Evolutionary conservation across 2,797 vertebrate genomes (phyloP), one percentile per base, ranked within the genome.

Genomic region (Ptychobarbus kaznakovi): DNA sequence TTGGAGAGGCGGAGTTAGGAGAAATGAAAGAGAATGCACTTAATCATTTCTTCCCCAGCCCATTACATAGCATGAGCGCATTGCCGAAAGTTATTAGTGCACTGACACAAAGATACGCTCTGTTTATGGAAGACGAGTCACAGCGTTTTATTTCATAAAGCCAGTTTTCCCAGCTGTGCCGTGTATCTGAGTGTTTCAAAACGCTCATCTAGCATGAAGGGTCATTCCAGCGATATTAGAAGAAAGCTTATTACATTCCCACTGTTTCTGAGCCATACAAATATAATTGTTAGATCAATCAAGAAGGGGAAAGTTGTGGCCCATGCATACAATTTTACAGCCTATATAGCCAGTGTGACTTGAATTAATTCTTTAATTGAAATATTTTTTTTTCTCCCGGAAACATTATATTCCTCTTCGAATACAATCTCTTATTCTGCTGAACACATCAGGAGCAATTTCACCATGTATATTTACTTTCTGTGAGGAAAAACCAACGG

Each of bases 71-170:
- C 75, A 73, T 75, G 77, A 81, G 79, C 32, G 22, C 72, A 51
- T 76, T 66, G 46, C 80, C 74, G 42, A 81, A 74, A 74, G 76
- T 80, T 78, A 88, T 84, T 81, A 83, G 56, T 75, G 76, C 66
- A 46, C 66, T 75, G 81, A 88, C 69, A 72, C 74, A 80, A 65
- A 83, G 82, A 85, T 80, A 83, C 20, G 56, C 78, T 70, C 80
- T 88, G 87, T 86, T 85, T 88, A 82, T 86, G 46, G 74, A 82
- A 84, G 86, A 84, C 58, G 53, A 69, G 66, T 80, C 80, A 66
- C 75, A 32, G 49, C 12, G 69, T 79, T 87, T 86, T 38, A 87
- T 86, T 76, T 73, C 44, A 76, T 79, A 56, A 83, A 42, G 35
- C 51, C 2, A 13, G 3, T 77, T 82, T 66, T 35, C 6, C 44